Evolutionary conservation across 2,113 vertebrate species (phyloP).

Genomic region (Atrichornis clamosus): DNA sequence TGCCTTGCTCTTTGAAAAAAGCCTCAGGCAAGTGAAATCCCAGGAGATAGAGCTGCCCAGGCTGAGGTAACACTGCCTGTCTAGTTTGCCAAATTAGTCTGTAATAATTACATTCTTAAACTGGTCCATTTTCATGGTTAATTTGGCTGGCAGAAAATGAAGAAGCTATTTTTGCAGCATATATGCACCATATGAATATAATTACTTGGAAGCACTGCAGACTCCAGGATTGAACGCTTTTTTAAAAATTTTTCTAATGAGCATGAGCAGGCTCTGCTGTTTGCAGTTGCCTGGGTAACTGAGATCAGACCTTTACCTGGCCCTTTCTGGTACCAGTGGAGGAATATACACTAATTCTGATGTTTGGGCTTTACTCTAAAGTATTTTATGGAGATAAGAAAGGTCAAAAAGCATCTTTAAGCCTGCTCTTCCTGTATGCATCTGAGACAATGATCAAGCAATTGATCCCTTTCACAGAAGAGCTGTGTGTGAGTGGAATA

Average conservation of each 20-base stretch:
- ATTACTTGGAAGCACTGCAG: constrained; percentile 41
- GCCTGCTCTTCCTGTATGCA: background rate
- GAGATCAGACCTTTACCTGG: constrained; percentile 38
- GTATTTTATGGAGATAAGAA: background rate
- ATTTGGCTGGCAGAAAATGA: constrained; percentile 35
- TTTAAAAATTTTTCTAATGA: background rate
- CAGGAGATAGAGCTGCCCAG: background rate
- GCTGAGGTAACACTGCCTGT: background rate
- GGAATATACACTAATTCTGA: constrained; percentile 17
- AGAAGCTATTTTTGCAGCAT: constrained; percentile 37
- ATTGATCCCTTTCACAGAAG: background rate
- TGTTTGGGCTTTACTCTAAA: background rate
- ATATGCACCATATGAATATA: constrained; percentile 39
- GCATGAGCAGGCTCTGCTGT: background rate
- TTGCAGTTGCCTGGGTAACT: constrained; percentile 73
- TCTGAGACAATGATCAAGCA: background rate
- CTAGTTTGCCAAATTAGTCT: constrained; percentile 21
- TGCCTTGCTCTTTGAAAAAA: background rate
- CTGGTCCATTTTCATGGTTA: background rate
- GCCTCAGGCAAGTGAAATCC: background rate
- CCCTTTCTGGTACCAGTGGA: constrained; percentile 13
- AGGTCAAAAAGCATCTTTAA: background rate
- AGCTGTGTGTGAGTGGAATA: background rate
- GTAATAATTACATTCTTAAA: constrained; percentile 33
- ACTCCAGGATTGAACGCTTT: constrained; percentile 6